These are phyloP conservation scores for Metaphire vulgaris DNA, from an alignment of 1,140 invertebrate species.

Conservation along the genomic window DNA sequence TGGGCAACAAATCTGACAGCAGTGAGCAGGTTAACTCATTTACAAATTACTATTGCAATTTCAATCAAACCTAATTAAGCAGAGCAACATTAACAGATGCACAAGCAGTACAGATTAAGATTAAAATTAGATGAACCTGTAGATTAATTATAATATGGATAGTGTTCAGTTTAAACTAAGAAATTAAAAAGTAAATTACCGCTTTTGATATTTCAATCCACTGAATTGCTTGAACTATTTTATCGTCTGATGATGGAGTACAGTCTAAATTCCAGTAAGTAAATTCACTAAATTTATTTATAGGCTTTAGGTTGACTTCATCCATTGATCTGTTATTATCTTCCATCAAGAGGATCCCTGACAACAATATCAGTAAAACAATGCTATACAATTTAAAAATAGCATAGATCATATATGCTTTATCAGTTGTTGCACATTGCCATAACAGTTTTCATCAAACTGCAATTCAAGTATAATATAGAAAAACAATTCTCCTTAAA, in stretches of 20 bases:
- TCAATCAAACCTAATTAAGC: no score
- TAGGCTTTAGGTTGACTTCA: background rate
- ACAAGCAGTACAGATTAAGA: no score
- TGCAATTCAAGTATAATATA: no score
- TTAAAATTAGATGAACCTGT: no score
- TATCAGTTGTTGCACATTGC: no score
- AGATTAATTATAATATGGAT: no score
- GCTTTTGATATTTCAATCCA: slow-evolving; percentile 12
- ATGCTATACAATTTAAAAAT: background rate
- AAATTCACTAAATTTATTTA: slow-evolving; percentile 13
- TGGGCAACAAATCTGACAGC: background rate
- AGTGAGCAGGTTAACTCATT: background rate
- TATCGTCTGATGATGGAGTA: slow-evolving; percentile 7
- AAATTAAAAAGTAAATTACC: slow-evolving; percentile 9
- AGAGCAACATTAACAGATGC: no score
- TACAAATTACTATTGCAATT: background rate
- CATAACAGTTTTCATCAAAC: no score
- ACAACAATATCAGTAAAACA: background rate
- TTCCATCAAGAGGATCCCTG: background rate
- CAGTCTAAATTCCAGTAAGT: slow-evolving; percentile 20
- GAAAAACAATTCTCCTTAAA: no score
- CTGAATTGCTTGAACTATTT: slow-evolving; percentile 9
- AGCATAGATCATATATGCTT: background rate
- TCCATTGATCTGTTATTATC: background rate
- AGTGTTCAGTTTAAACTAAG: background rate